phyloP scores from a whole-genome alignment of 2,113 vertebrate species.

The Platysternon megacephalum region DNA sequence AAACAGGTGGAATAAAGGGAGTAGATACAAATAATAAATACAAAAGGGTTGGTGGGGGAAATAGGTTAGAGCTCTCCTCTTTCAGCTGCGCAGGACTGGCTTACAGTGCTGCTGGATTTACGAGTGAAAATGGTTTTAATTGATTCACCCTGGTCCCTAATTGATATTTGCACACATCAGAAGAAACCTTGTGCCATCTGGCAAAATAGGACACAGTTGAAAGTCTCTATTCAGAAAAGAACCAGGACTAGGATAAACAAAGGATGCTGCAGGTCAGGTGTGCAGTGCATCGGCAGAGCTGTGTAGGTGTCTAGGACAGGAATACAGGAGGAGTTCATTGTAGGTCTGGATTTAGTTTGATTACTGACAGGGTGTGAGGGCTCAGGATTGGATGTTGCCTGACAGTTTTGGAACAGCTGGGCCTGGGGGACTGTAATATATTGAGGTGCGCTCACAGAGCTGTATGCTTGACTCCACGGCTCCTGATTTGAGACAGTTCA shows the following conservation, averaged over 20 bases:
- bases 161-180: background rate
- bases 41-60: background rate
- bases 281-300: accelerated
- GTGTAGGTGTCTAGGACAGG: background rate
- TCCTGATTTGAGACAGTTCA: background rate
- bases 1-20: background rate
- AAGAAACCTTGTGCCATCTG: background rate
- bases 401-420: accelerated
- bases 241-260: background rate
- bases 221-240: background rate
- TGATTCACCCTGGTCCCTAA: background rate
- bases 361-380: accelerated
- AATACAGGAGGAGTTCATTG: background rate
- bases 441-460: background rate
- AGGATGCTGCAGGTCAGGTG: accelerated
- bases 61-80: background rate
- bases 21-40: background rate
- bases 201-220: background rate
- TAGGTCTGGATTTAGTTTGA: background rate
- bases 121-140: background rate
- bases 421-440: background rate
- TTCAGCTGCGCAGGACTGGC: background rate
- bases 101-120: background rate
- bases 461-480: background rate
- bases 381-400: accelerated